Conservation (phyloP, 2,113 vertebrate species). For the Grus americana region DNA sequence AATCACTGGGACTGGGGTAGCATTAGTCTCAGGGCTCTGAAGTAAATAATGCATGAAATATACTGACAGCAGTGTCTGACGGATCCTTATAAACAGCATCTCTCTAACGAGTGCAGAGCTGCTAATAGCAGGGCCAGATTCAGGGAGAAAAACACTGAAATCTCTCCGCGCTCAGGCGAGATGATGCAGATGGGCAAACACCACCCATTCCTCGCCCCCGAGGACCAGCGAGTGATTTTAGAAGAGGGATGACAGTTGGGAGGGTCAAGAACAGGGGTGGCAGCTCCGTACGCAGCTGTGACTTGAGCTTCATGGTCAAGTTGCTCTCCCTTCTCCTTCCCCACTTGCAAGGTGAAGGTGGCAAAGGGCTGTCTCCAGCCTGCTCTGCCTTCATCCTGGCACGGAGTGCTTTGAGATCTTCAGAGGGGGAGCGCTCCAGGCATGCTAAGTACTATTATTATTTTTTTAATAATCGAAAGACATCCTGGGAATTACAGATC, state of each 20-base stretch:
- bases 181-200: not conserved
- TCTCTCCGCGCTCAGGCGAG: fast-evolving
- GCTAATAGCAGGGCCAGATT: not conserved
- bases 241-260: not conserved
- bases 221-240: not conserved
- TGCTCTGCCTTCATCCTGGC: not conserved
- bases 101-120: conserved; percentile 41
- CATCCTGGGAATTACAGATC: conserved; percentile 41
- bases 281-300: not conserved
- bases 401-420: not conserved
- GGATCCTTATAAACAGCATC: conserved; percentile 53
- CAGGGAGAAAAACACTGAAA: not conserved
- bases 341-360: not conserved
- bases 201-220: fast-evolving
- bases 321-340: not conserved
- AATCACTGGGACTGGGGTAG: conserved; percentile 58
- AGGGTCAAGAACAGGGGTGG: not conserved
- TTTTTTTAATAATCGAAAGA: conserved; percentile 47
- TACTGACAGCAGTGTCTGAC: conserved; percentile 53
- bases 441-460: conserved; percentile 30
- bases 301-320: not conserved
- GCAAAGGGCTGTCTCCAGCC: not conserved
- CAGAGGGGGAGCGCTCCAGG: not conserved
- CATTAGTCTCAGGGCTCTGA: conserved; percentile 60
- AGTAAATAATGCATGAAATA: conserved; percentile 68